A percentile compares a stretch with the other conserved stretches of the same genome.
Evolutionary conservation across 2,113 vertebrate species (phyloP).

Genomic region (Cavia aperea): DNA sequence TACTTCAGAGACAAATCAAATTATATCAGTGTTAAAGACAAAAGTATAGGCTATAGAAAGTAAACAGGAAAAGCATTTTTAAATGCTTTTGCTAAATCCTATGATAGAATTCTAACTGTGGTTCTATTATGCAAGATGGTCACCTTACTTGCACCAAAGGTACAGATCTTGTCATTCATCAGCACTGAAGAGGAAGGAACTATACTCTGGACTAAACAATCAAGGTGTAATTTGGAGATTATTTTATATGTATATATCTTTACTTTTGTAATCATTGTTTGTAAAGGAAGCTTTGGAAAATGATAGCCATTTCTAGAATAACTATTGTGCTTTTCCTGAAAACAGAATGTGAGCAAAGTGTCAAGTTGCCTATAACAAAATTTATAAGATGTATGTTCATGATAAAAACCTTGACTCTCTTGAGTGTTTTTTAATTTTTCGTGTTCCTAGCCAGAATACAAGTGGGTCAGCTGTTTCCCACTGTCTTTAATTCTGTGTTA

Average conservation of each 20-base stretch:
- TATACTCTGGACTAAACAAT: neutral
- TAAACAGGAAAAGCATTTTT: neutral
- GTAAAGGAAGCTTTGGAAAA: neutral
- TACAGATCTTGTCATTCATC: neutral
- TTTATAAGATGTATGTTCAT: neutral
- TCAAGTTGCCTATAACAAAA: neutral
- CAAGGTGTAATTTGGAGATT: neutral
- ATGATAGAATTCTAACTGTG: neutral
- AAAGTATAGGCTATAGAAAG: neutral
- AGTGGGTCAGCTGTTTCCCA: neutral
- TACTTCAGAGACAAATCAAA: neutral
- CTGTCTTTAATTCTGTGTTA: neutral
- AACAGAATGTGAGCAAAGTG: neutral
- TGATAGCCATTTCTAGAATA: neutral
- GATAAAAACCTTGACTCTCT: neutral
- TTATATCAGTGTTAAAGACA: slow-evolving; percentile 25
- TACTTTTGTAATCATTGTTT: neutral
- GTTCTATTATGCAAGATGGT: neutral
- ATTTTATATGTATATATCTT: neutral
- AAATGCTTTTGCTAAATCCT: neutral
- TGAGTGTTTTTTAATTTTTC: neutral
- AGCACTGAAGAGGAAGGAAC: neutral
- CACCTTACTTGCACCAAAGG: neutral
- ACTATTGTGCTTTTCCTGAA: neutral
- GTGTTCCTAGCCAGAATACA: neutral